Evolutionary conservation across 2,888 invertebrate species (phyloP).

Genomic region (Tinea pellionella): DNA sequence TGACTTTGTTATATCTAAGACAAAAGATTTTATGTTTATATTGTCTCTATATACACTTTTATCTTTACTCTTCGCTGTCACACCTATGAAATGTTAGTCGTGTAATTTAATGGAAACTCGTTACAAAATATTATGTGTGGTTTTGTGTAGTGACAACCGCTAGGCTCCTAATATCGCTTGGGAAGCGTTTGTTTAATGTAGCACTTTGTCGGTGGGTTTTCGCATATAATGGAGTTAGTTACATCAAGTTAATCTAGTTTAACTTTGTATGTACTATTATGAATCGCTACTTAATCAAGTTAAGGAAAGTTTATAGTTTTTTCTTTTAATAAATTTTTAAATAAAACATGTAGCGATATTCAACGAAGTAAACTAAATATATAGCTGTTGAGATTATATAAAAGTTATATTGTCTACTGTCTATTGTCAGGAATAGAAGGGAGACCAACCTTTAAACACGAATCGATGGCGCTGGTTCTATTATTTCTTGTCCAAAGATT

Average conservation of each 20-base stretch:
- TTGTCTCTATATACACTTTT: too few species aligned
- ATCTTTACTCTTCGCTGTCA: too few species aligned
- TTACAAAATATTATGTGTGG: neutral
- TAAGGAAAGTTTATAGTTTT: neutral
- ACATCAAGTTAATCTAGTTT: neutral
- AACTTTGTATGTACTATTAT: neutral
- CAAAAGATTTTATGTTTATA: too few species aligned
- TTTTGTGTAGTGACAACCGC: neutral
- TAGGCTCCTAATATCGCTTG: neutral
- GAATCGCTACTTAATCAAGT: neutral
- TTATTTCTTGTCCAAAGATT: too few species aligned
- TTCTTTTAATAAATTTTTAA: neutral
- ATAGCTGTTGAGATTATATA: too few species aligned
- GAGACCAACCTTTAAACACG: too few species aligned
- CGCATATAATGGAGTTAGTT: slow-evolving; percentile 4
- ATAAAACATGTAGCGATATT: too few species aligned
- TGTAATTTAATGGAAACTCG: neutral
- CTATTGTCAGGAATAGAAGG: too few species aligned
- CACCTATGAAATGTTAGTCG: neutral
- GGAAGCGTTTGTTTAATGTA: slow-evolving; percentile 6
- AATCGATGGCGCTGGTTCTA: too few species aligned
- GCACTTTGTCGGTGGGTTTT: neutral
- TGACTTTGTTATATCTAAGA: too few species aligned
- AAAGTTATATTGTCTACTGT: too few species aligned
- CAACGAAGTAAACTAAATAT: too few species aligned